Evolutionary conservation across 2,888 invertebrate genomes (phyloP), one percentile per base, ranked within the genome.

Genomic region (Clunio marinus): DNA sequence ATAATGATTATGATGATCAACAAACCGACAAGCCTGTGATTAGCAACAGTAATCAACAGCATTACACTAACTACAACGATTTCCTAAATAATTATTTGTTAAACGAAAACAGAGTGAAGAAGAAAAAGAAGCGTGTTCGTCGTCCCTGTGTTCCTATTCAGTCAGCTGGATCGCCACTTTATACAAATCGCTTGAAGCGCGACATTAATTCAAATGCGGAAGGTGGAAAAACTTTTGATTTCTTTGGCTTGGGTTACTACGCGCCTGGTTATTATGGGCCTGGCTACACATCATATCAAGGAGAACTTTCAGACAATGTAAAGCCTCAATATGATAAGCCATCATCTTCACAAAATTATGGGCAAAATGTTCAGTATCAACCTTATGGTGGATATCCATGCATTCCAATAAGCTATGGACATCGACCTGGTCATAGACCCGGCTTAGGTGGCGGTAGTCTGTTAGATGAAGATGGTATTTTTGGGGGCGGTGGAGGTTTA

Each of bases 301-400:
- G 15, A 8, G 15, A 45, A 45, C 17, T 24, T 10, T 25, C 32
- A 20, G 55, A 66, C 22, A 66, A 66, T 55, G 25, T 24, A 2
- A 35, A 25, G 25, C 68, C 58, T 41, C 45, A 41, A 63, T 45
- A 63, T 25, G 63, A 63, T 24, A 27, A 10, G 28, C 13, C 32
- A 13, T 13, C 35, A 15, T n/a, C 10, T 46, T 20, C 1, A 24
- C 20, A 51, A 1, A 1, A 51, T 8, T n/a, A 51, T 2, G 20
- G 20, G 1, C 25, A 57, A 37, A 41, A 41, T 8, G 28, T 45
- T 41, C 60, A 60, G 32, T 58, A 68, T 27, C 46, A 68, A n/a
- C 45, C 68, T 7, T 4, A 28, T 41, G 57, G 57, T 17, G 68
- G 68, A 1, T 68, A 68, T 58, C 68, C 68, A 7, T 68, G 68